A percentile compares a stretch with the other conserved stretches of the same genome.
phyloP scores from a whole-genome alignment of 2,113 vertebrate species.

The Galbula dea region DNA sequence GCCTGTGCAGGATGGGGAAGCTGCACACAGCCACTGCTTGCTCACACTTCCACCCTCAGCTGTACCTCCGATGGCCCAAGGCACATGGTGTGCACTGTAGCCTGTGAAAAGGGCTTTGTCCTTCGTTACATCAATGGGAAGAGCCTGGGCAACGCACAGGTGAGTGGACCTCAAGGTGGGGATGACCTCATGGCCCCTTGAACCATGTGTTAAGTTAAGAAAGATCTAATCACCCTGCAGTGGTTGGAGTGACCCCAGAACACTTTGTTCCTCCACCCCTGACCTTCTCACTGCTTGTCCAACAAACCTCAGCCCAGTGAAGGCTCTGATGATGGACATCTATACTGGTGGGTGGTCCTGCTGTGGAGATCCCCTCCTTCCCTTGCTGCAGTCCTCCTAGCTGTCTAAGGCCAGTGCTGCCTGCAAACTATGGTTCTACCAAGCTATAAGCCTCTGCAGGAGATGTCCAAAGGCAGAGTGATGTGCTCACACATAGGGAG shows the following conservation, averaged over 20 bases:
- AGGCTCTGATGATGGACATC: background rate
- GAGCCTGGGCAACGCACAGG: slow-evolving; percentile 72
- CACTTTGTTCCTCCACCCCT: background rate
- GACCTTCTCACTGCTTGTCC: background rate
- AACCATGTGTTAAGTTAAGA: background rate
- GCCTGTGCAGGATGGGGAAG: slow-evolving; percentile 44
- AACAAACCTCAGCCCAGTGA: background rate
- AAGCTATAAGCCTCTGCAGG: background rate
- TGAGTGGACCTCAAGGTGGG: slow-evolving; percentile 40
- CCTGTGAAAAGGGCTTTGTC: slow-evolving; percentile 80
- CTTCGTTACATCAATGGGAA: slow-evolving; percentile 71
- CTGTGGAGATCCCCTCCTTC: background rate
- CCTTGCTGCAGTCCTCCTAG: background rate
- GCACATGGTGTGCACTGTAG: slow-evolving; percentile 73
- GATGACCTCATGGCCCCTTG: accelerated
- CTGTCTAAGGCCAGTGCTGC: background rate
- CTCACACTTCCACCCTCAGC: slow-evolving; percentile 74
- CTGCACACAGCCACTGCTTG: slow-evolving; percentile 69
- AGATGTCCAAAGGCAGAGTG: background rate
- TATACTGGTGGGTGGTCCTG: background rate
- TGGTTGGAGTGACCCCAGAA: background rate
- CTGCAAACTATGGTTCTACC: background rate
- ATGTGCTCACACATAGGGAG: background rate
- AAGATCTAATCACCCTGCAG: background rate
- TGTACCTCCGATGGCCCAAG: slow-evolving; percentile 61